Conservation (phyloP, 2,888 invertebrate genomes). For the Steinernema hermaphroditum region DNA sequence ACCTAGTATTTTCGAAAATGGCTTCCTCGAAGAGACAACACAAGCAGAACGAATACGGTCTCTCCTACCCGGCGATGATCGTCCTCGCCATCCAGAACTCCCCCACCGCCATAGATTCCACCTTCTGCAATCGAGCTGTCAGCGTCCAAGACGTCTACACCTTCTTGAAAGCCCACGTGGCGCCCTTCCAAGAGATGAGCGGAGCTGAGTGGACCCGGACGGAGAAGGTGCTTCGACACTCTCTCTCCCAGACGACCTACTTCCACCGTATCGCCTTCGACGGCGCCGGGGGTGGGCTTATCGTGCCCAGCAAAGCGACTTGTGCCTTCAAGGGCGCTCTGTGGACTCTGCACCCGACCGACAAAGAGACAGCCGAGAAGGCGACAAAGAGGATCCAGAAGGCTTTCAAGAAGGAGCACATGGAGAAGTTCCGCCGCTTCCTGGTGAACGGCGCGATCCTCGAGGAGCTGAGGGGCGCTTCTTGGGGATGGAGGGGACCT, state of each 20-base stretch:
- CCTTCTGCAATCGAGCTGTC: background rate
- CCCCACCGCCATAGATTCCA: background rate
- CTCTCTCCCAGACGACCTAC: background rate
- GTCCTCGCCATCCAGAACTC: background rate
- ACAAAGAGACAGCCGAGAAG: too few species aligned
- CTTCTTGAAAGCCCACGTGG: background rate
- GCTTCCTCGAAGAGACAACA: background rate
- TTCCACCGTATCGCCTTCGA: background rate
- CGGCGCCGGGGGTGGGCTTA: background rate
- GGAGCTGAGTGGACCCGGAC: background rate
- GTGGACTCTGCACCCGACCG: too few species aligned
- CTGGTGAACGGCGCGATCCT: too few species aligned
- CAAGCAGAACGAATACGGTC: conserved; percentile 5
- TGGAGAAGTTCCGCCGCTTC: too few species aligned
- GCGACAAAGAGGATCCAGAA: too few species aligned
- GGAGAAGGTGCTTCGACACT: background rate
- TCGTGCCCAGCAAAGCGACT: too few species aligned
- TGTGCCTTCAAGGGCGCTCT: too few species aligned
- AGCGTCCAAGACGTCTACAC: background rate
- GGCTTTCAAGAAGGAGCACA: too few species aligned
- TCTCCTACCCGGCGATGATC: background rate
- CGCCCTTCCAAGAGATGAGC: background rate
- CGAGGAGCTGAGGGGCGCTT: too few species aligned
- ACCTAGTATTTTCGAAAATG: too few species aligned
- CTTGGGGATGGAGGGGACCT: too few species aligned